Evolutionary conservation across 2,888 invertebrate genomes (phyloP), one percentile per base, ranked within the genome.

Genomic region (Athalia rosae): DNA sequence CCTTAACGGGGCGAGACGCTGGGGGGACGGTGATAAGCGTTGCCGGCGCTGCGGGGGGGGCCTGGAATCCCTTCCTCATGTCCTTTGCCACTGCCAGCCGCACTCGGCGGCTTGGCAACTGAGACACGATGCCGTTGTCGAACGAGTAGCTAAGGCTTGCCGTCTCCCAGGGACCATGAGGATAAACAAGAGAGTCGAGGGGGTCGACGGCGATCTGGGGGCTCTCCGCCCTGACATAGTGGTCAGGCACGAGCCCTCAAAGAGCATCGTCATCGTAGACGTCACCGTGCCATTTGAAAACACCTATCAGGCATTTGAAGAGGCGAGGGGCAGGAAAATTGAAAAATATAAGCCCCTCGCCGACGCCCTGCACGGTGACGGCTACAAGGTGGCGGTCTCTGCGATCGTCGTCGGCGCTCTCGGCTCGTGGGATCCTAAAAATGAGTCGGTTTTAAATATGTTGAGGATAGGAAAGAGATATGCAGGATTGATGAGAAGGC

Each of bases 11-110:
- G 79, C 78, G 0, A 11, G 61, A 6, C 79, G 74, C 6, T 80
- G 81, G 80, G 81, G 79, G 8, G 47, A 64, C 41, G 79, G 80
- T 3, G 87, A 86, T 62, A 81, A 81, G 56, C 69, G 85, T 0
- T 86, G 87, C 78, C 79, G 86, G 67, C 77, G 79, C 0, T 89
- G 88, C 77, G 83, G 84, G 0, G 74, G 79, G 4, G 58, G 8
- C 0, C 73, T 78, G 4, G 87, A 89, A 76, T 85, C 87, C 4
- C 80, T 90, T 13, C 87, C 88, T 0, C 87, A 89, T 48, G 88
- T 90, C 15, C 69, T 89, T 8, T 83, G 84, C 73, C 87, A 89
- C 81, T 90, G 89, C 77, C 80, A 79, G 3, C 45, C 66, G 1
- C 84, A 88, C 77, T 83, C 85, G 0, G 83, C 80, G 0, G 86